phyloP scores from a whole-genome alignment of 2,797 vertebrate species.

The Gobionotothen gibberifrons region DNA sequence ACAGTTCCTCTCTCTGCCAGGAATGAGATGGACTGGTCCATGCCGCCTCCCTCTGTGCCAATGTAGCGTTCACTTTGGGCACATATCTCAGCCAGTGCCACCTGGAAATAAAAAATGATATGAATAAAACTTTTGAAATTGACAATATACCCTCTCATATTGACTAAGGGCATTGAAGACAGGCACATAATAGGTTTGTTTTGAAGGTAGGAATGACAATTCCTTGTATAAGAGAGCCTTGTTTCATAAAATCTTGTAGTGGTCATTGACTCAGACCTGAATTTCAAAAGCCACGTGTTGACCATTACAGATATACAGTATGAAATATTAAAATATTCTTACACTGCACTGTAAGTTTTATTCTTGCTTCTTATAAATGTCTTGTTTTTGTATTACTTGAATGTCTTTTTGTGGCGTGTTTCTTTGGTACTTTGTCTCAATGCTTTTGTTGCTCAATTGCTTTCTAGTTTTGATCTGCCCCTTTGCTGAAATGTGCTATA shows the following conservation, averaged over 20 bases:
- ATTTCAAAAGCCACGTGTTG: too few relatives aligned
- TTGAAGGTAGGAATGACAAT: not conserved
- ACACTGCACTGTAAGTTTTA: too few relatives aligned
- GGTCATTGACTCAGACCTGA: too few relatives aligned
- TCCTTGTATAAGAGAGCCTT: not conserved
- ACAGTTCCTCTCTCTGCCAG: slow-evolving; percentile 96
- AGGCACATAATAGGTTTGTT: not conserved
- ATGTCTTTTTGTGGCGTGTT: too few relatives aligned
- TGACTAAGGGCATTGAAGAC: not conserved
- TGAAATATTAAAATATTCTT: too few relatives aligned
- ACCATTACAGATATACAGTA: too few relatives aligned
- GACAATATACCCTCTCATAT: not conserved
- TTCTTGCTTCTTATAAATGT: too few relatives aligned
- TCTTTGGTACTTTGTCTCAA: too few relatives aligned
- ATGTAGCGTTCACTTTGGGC: slow-evolving; percentile 93
- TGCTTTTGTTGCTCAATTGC: too few relatives aligned
- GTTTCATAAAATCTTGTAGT: not conserved
- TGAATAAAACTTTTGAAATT: not conserved
- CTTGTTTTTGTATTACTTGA: too few relatives aligned
- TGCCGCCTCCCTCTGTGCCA: slow-evolving; percentile 97
- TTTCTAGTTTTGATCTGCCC: too few relatives aligned
- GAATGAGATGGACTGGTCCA: slow-evolving; percentile 99
- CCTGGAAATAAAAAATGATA: slow-evolving; percentile 74
- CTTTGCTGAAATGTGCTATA: too few relatives aligned
- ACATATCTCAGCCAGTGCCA: slow-evolving; percentile 93